These are phyloP conservation scores for Aspidiotus destructor DNA, from an alignment of 2,888 invertebrate species.

Conservation along the genomic window DNA sequence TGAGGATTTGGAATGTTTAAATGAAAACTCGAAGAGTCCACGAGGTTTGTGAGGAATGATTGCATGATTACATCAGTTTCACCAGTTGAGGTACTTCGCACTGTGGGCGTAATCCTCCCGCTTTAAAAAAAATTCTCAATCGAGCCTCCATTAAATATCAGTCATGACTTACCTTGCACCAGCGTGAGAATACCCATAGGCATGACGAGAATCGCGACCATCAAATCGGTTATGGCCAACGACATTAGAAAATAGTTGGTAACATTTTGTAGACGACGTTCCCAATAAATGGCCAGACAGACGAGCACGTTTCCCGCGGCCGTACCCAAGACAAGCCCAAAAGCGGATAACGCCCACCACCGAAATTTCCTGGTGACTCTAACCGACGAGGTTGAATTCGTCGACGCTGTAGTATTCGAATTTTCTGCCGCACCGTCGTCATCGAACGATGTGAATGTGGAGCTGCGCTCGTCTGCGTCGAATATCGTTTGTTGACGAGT, in stretches of 20 bases:
- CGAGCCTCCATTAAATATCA: too few species aligned
- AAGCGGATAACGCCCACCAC: conserved; percentile 76
- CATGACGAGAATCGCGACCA: conserved; percentile 93
- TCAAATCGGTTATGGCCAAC: conserved; percentile 84
- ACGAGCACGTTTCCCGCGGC: conserved; percentile 89
- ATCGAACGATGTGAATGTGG: background rate
- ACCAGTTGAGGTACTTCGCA: too few species aligned
- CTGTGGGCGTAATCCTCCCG: too few species aligned
- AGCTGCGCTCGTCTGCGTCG: background rate
- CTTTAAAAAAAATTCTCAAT: background rate
- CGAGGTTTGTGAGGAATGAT: too few species aligned
- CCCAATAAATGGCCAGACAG: conserved; percentile 84
- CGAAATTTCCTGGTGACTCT: conserved; percentile 41
- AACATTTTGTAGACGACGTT: conserved; percentile 85
- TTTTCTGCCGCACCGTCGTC: conserved; percentile 14
- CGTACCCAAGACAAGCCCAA: conserved; percentile 71
- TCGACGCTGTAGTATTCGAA: conserved; percentile 5
- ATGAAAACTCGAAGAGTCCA: too few species aligned
- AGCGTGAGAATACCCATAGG: conserved; percentile 78
- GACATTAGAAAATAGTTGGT: conserved; percentile 97
- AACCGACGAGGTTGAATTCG: conserved; percentile 45
- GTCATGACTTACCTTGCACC: conserved; percentile 57
- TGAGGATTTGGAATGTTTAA: too few species aligned
- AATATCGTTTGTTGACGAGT: background rate
- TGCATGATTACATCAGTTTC: too few species aligned